phyloP scores from a whole-genome alignment of 2,888 invertebrate species.

The Clostera curtula region DNA sequence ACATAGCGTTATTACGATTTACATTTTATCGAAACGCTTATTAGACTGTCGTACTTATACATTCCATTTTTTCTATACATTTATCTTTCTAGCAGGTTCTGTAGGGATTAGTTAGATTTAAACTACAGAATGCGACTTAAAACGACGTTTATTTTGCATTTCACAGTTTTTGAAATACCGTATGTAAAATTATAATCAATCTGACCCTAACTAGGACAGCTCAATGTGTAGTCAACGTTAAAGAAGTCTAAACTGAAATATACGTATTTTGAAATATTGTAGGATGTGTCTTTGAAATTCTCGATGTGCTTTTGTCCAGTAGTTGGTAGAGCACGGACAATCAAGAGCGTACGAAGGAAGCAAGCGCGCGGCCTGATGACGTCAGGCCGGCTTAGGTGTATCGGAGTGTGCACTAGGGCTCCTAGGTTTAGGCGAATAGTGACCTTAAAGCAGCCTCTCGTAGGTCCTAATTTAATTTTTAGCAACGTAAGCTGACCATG shows the following conservation, averaged over 20 bases:
- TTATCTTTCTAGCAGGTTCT: constrained; percentile 45
- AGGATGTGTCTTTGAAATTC: constrained; percentile 70
- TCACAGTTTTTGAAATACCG: constrained; percentile 38
- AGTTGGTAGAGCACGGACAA: constrained; percentile 50
- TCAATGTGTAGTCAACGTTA: constrained; percentile 64
- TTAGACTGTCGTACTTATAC: constrained; percentile 71
- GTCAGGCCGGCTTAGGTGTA: constrained; percentile 28
- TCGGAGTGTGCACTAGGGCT: constrained; percentile 55
- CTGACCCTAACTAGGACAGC: constrained; percentile 65
- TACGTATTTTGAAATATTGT: constrained; percentile 59
- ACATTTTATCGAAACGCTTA: constrained; percentile 47
- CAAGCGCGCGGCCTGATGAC: constrained; percentile 17
- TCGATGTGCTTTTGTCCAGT: constrained; percentile 71
- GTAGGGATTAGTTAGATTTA: constrained; percentile 57
- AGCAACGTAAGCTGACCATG: constrained; percentile 71
- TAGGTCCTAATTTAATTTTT: constrained; percentile 65
- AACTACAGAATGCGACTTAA: constrained; percentile 36
- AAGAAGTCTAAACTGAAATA: constrained; percentile 41
- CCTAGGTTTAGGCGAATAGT: constrained; percentile 61
- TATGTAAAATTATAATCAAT: constrained; percentile 35
- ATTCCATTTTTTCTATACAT: constrained; percentile 65
- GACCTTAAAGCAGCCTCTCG: constrained; percentile 51
- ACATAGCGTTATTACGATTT: constrained; percentile 33
- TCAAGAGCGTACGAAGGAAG: constrained; percentile 17
- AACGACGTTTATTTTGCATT: constrained; percentile 52